Base-by-base conservation (phyloP, 1,140 invertebrate species). In the Orchestia grillus region DNA sequence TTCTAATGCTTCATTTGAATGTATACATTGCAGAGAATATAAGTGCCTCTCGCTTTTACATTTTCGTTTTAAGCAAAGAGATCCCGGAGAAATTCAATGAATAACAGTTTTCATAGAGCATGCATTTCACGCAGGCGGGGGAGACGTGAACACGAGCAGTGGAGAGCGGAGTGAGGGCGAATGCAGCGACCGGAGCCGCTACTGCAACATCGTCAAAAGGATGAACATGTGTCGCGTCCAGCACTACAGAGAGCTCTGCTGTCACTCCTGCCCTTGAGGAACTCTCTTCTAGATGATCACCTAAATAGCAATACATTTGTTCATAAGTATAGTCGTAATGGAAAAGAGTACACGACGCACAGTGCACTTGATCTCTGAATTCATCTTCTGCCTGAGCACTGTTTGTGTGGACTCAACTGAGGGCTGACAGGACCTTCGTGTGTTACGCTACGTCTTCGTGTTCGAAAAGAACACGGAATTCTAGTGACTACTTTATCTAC, bases 221-320 rank as follows among this genome's bases (percentile, higher is more conserved):
- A 98, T 99, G 98, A 98, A 98, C 97, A 98, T 99, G 98, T 99
- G 99, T 97, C 98, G 98, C 95, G 98, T 98, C 96, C 98, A 98
- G 97, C 98, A 98, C 77, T 99, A 99, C 97, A 98, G 98, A 97
- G 98, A 98, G 97, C 98, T 98, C 97, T 99, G 99, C 97, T 99
- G 99, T 97, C 98, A 98, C 97, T 98, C 98, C 95, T 99, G 98
- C 97, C 98, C 97, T 95, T 97, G 96, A 95, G 96, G 96, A 44
- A 43, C 44, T 41, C 42, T 91, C 77, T 43, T 57, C 43, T 94
- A 45, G 36, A 47, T 45, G 36, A 44, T 45, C 43, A 40, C 92
- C 44, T 45, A 40, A 45, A 44, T 94, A 94, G 92, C 92, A 94
- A 94, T 94, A 94, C 40, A 44, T 94, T 44, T 94, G 92, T 94